A percentile compares a stretch with the other conserved stretches of the same genome.
Conservation (phyloP, 1,140 invertebrate genomes). For the Habropoda laboriosa region DNA sequence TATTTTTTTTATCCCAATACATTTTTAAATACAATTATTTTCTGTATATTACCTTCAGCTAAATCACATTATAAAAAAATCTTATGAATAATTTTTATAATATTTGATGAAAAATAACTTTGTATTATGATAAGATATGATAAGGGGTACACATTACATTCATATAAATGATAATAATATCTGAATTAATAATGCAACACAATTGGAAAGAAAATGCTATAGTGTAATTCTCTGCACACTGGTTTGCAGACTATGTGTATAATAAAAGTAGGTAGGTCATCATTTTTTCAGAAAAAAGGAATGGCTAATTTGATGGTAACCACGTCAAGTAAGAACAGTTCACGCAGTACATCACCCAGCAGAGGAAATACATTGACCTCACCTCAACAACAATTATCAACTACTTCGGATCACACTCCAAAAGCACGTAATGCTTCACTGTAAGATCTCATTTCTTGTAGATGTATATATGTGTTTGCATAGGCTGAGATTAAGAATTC, state of each 20-base stretch:
- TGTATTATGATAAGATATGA: neutral
- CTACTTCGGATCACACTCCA: slow-evolving; percentile 72
- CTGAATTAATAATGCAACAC: neutral
- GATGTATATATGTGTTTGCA: neutral
- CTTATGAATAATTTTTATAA: slow-evolving; percentile 18
- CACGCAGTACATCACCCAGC: slow-evolving; percentile 78
- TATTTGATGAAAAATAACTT: slow-evolving; percentile 3
- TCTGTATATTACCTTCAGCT: neutral
- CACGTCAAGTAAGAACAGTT: slow-evolving; percentile 79
- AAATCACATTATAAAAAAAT: neutral
- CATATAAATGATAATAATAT: neutral
- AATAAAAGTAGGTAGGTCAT: slow-evolving; percentile 33
- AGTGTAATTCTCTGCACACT: neutral
- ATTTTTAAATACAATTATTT: neutral
- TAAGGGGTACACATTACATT: neutral
- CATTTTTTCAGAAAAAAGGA: slow-evolving; percentile 63
- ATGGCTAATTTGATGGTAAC: slow-evolving; percentile 80
- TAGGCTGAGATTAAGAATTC: slow-evolving; percentile 18
- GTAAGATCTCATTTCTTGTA: slow-evolving; percentile 66
- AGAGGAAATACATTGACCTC: slow-evolving; percentile 71
- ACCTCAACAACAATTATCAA: slow-evolving; percentile 67
- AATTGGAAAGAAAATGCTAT: neutral
- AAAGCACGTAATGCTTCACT: slow-evolving; percentile 77
- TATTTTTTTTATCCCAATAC: neutral
- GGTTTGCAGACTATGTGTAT: too few species aligned